A percentile compares a stretch with the other conserved stretches of the same genome.
Conservation (phyloP, 1,140 invertebrate species). For the Oncopeltus fasciatus region DNA sequence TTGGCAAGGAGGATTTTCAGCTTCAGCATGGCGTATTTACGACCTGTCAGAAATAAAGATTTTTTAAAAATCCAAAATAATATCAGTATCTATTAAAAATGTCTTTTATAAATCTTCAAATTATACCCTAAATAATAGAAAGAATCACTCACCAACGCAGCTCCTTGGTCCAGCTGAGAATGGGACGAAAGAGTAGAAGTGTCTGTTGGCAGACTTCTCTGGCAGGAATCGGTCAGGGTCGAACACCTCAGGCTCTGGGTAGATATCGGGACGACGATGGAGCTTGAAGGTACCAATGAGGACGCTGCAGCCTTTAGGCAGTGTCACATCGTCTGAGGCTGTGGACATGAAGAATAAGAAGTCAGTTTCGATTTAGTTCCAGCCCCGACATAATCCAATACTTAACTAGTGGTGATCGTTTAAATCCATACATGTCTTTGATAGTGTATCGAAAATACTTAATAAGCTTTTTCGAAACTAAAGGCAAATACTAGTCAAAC, state of each 20-base stretch:
- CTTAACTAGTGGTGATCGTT: no score
- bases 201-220: constrained; percentile 59
- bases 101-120: no score
- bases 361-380: no score
- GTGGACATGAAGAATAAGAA: neutral
- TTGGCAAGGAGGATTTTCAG: constrained; percentile 74
- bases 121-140: no score
- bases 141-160: constrained; percentile 59
- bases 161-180: constrained; percentile 76
- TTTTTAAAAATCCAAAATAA: no score
- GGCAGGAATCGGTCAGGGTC: constrained; percentile 84
- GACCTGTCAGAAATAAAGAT: no score
- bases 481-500: no score
- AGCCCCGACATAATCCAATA: no score
- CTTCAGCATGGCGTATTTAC: constrained; percentile 77
- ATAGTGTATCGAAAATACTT: no score
- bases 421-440: no score
- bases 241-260: constrained; percentile 69
- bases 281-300: constrained; percentile 51
- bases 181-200: constrained; percentile 75
- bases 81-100: no score
- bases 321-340: neutral
- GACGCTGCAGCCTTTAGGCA: constrained; percentile 52
- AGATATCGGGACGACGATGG: constrained; percentile 62
- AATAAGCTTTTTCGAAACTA: no score